A percentile compares a stretch with the other conserved stretches of the same genome.
Conservation (phyloP, 1,140 invertebrate species). For the Mactra quadrangularis region DNA sequence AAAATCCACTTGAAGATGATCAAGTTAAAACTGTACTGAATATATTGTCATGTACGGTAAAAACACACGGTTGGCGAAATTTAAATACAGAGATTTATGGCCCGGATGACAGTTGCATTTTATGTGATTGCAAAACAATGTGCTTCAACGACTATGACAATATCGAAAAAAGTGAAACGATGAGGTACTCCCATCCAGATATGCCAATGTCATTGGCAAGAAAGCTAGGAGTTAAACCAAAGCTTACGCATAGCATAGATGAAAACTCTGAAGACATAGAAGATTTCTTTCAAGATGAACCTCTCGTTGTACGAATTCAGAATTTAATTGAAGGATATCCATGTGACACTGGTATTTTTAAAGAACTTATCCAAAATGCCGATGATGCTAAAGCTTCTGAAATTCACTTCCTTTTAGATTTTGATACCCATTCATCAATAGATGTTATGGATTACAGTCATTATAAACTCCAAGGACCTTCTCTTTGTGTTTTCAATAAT, state of each 20-base stretch:
- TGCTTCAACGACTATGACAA: slow-evolving; percentile 69
- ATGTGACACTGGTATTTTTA: slow-evolving; percentile 72
- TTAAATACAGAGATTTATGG: slow-evolving; percentile 45
- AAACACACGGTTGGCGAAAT: neutral
- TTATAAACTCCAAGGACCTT: slow-evolving; percentile 78
- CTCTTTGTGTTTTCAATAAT: slow-evolving; percentile 80
- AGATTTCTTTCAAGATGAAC: slow-evolving; percentile 78
- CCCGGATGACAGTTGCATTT: slow-evolving; percentile 62
- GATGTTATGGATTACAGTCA: slow-evolving; percentile 69
- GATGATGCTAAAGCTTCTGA: slow-evolving; percentile 81
- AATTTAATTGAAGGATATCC: slow-evolving; percentile 77
- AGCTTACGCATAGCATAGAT: slow-evolving; percentile 57
- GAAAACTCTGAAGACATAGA: slow-evolving; percentile 30
- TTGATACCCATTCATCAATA: slow-evolving; percentile 62
- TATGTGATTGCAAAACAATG: slow-evolving; percentile 53
- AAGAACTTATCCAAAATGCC: slow-evolving; percentile 84
- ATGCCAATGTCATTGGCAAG: slow-evolving; percentile 63
- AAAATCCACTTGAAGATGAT: neutral
- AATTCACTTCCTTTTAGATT: slow-evolving; percentile 79
- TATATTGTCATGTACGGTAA: neutral
- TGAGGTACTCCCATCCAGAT: slow-evolving; percentile 66
- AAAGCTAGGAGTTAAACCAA: slow-evolving; percentile 70
- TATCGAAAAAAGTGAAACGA: slow-evolving; percentile 53
- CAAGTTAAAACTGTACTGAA: neutral
- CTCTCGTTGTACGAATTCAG: slow-evolving; percentile 74